Conservation (phyloP, 1,140 invertebrate species). For the Adoxophyes honmai region DNA sequence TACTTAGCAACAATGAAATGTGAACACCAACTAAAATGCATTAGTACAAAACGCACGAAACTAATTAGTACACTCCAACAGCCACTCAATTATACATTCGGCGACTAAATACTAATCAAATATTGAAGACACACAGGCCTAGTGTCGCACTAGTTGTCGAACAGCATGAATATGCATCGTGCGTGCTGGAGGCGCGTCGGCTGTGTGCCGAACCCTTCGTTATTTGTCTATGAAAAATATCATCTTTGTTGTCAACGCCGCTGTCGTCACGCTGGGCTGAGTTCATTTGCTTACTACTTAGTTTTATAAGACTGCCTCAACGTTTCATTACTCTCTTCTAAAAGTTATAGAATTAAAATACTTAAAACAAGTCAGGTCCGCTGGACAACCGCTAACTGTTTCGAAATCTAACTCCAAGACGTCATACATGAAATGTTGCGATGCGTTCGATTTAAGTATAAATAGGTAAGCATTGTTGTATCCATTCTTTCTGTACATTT, state of each 20-base stretch:
- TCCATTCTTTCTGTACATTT: not conserved
- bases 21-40: too few species aligned
- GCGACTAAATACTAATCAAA: conserved; percentile 37
- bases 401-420: too few species aligned
- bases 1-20: not conserved
- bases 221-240: conserved; percentile 68
- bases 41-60: conserved; percentile 2
- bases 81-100: conserved; percentile 16
- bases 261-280: conserved; percentile 28
- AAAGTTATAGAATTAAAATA: too few species aligned
- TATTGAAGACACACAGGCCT: conserved; percentile 51
- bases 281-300: conserved; percentile 12
- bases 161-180: conserved; percentile 71
- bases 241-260: conserved; percentile 53
- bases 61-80: conserved; percentile 14
- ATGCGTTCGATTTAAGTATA: too few species aligned
- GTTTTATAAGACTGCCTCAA: not conserved
- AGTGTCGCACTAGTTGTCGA: conserved; percentile 54
- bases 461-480: too few species aligned
- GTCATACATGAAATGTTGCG: too few species aligned
- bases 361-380: too few species aligned
- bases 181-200: conserved; percentile 40
- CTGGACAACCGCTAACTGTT: too few species aligned
- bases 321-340: not conserved
- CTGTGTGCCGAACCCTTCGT: conserved; percentile 49